Evolutionary conservation across 2,888 invertebrate species (phyloP), one percentile per base, ranked within the genome.

Genomic region (Epistrophe eligans): DNA sequence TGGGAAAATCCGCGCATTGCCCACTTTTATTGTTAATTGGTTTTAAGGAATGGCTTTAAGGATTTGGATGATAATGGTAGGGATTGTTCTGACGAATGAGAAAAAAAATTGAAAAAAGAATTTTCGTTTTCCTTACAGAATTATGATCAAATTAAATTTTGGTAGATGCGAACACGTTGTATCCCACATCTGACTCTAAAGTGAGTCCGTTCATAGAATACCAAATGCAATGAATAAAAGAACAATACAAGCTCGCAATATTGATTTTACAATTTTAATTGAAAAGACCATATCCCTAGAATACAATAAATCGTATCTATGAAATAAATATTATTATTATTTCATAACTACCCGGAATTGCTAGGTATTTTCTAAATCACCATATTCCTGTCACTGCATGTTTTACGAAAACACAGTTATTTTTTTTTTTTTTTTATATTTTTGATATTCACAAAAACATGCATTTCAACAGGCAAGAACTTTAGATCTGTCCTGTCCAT

Each of bases 401-500:
- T 48, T 50, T 50, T 50, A 50, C 10, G 7, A 52, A 48, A 48
- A 17, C 48, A n/a, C 1, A 45, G 32, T 17, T 17, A 35, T 32
- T 32, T 7, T 32, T 4, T 6, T 35, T 15, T 9, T 35, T 15
- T n/a, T 32, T 32, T 7, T 32, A 0, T 6, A n/a, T 15, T 9
- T 35, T 15, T n/a, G 32, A 13, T 13, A 10, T 35, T 35, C 32
- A 35, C 32, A 57, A 35, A 35, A n/a, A n/a, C 19, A 60, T 60
- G 40, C 6, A 38, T 38, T 38, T 17, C 2, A 60, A 60, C 6
- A 60, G 13, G 13, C 60, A 19, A 40, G 40, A 8, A 38, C 17
- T 19, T 38, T 19, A 38, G 19, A 38, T 1, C 40, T 60, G 60
- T 60, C 60, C 60, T 60, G 60, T 38, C 60, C 28, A 48, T 48